These are phyloP conservation scores for Erynnis tages DNA, from an alignment of 2,888 invertebrate species.

Conservation along the genomic window DNA sequence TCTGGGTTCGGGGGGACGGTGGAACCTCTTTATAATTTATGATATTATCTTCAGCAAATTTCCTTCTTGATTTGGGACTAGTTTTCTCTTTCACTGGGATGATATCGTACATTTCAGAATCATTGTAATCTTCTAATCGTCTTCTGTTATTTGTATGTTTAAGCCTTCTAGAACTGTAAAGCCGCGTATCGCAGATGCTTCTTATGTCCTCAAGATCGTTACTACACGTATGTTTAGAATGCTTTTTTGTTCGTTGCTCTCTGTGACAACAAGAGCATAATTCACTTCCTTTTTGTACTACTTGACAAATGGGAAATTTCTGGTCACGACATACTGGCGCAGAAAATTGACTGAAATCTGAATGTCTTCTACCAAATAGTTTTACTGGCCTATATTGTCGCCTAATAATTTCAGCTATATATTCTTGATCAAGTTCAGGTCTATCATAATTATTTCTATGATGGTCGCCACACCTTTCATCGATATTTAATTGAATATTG, in stretches of 20 bases:
- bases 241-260: constrained; percentile 33
- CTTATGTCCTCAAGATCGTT: constrained; percentile 49
- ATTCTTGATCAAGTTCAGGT: constrained; percentile 54
- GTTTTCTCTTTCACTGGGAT: constrained; percentile 70
- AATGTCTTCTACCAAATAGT: constrained; percentile 55
- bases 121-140: constrained; percentile 50
- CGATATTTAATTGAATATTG: constrained; percentile 6
- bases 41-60: constrained; percentile 50
- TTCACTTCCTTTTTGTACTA: constrained; percentile 47
- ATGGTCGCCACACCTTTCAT: constrained; percentile 36
- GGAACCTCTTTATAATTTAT: constrained; percentile 60
- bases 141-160: constrained; percentile 42
- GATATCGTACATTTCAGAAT: constrained; percentile 62
- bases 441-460: constrained; percentile 29
- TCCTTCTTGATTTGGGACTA: constrained; percentile 62
- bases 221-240: constrained; percentile 32
- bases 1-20: constrained; percentile 62
- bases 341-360: constrained; percentile 64
- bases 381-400: constrained; percentile 64
- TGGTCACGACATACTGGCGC: constrained; percentile 68
- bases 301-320: constrained; percentile 46
- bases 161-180: constrained; percentile 51
- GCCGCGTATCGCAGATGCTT: constrained; percentile 63
- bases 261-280: constrained; percentile 58
- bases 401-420: constrained; percentile 64